Percentiles rank a stretch among this genome's conserved stretches.
Evolutionary conservation across 2,888 invertebrate genomes (phyloP).

Genomic region (Notodonta dromedarius): DNA sequence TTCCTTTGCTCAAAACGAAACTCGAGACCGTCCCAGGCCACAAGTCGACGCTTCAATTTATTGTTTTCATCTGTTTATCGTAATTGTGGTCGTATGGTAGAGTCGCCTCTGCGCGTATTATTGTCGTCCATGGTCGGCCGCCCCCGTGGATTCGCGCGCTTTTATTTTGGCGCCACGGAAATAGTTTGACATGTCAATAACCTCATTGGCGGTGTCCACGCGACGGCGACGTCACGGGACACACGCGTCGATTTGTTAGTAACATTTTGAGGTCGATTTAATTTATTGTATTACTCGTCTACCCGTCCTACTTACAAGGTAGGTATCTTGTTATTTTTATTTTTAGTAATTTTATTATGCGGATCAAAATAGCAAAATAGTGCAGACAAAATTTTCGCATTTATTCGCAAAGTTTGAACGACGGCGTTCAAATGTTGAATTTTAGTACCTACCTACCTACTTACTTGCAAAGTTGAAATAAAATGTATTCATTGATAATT

Average conservation of each 20-base stretch:
- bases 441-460: not conserved
- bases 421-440: not conserved
- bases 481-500: constrained; percentile 1
- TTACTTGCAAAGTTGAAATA: not conserved
- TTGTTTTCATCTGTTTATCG: constrained; percentile 80
- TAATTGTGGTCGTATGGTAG: constrained; percentile 59
- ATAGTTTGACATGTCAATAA: constrained; percentile 83
- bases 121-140: constrained; percentile 41
- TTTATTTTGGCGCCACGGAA: constrained; percentile 81
- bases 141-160: constrained; percentile 68
- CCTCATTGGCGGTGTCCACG: constrained; percentile 77
- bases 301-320: constrained; percentile 60
- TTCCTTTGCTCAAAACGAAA: constrained; percentile 84
- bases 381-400: constrained; percentile 9
- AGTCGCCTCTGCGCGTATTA: constrained; percentile 38
- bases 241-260: constrained; percentile 61
- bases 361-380: constrained; percentile 34
- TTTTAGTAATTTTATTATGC: constrained; percentile 45
- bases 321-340: constrained; percentile 54
- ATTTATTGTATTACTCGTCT: constrained; percentile 70
- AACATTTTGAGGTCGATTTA: constrained; percentile 76
- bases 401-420: not conserved
- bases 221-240: constrained; percentile 74
- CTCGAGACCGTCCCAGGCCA: constrained; percentile 81
- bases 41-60: constrained; percentile 80